Evolutionary conservation across 2,888 invertebrate species (phyloP).

Genomic region (Scaptomyza reducta): DNA sequence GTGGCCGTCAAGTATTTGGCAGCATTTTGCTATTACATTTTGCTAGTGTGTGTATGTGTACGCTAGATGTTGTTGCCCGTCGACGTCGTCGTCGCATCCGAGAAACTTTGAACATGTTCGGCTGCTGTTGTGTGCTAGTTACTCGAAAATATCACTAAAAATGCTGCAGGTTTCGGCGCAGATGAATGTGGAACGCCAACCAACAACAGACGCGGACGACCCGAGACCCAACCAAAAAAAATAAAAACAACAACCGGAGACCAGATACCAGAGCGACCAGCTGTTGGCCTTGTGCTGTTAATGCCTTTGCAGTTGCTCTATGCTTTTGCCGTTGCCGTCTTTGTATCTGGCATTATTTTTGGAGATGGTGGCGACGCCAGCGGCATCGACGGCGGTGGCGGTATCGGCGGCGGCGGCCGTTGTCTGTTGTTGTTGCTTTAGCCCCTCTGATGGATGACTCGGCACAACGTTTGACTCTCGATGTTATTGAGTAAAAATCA

Average conservation of each 20-base stretch:
- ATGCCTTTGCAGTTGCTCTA: conserved; percentile 45
- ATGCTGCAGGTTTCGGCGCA: conserved; percentile 61
- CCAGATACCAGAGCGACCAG: conserved; percentile 54
- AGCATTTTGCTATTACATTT: conserved; percentile 72
- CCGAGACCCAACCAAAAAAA: conserved; percentile 36
- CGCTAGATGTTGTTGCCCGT: conserved; percentile 33
- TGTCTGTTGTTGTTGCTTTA: conserved; percentile 46
- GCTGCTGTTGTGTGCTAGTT: conserved; percentile 68
- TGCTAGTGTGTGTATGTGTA: conserved; percentile 27
- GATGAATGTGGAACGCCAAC: conserved; percentile 65
- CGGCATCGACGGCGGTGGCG: conserved; percentile 3
- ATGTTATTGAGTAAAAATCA: conserved; percentile 30
- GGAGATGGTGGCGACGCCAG: conserved; percentile 47
- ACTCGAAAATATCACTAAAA: conserved; percentile 74
- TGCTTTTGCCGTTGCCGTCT: conserved; percentile 20
- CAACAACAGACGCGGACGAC: conserved; percentile 40
- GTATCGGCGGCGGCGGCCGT: conserved; percentile 9
- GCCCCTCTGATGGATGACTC: conserved; percentile 59
- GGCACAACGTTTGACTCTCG: conserved; percentile 30
- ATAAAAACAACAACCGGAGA: conserved; percentile 27
- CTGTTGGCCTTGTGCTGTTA: conserved; percentile 67
- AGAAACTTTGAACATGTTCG: conserved; percentile 77
- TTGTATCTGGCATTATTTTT: conserved; percentile 65
- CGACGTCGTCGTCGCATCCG: conserved; percentile 54
- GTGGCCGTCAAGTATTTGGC: conserved; percentile 70